Conservation (phyloP, 2,888 invertebrate species). For the Oxycera nigricornis region DNA sequence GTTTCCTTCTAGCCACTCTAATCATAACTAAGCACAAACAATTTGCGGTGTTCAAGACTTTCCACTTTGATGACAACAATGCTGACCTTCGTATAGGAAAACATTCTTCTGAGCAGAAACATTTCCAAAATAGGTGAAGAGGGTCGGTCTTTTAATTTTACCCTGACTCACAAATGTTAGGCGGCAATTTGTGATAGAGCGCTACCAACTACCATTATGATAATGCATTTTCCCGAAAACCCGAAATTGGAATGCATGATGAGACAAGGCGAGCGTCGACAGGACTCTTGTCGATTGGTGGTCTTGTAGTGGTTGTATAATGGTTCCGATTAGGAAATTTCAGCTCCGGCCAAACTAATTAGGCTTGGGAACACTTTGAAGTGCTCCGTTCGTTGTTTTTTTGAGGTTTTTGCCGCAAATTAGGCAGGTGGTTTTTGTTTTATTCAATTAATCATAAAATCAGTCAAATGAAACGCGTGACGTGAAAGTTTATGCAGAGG, state of each 20-base stretch:
- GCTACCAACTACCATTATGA: constrained; percentile 13
- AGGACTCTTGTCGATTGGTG: constrained; percentile 11
- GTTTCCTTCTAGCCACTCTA: not conserved
- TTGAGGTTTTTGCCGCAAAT: not conserved
- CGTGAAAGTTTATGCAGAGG: not conserved
- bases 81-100: constrained; percentile 2
- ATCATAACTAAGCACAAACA: not conserved
- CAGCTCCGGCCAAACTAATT: constrained; percentile 29
- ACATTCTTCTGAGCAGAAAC: not conserved
- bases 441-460: constrained; percentile 35
- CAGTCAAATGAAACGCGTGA: constrained; percentile 24
- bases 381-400: not conserved
- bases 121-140: not conserved
- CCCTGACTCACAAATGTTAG: not conserved
- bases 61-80: constrained; percentile 10
- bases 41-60: not conserved
- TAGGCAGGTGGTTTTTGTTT: constrained; percentile 31
- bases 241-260: constrained; percentile 17
- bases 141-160: not conserved
- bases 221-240: constrained; percentile 29
- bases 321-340: constrained; percentile 36
- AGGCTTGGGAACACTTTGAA: constrained; percentile 13
- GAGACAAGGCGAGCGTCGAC: constrained; percentile 2
- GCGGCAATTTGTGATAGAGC: constrained; percentile 7
- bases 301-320: constrained; percentile 12